phyloP scores from a whole-genome alignment of 2,797 vertebrate species.

The Meriones psammophilus region DNA sequence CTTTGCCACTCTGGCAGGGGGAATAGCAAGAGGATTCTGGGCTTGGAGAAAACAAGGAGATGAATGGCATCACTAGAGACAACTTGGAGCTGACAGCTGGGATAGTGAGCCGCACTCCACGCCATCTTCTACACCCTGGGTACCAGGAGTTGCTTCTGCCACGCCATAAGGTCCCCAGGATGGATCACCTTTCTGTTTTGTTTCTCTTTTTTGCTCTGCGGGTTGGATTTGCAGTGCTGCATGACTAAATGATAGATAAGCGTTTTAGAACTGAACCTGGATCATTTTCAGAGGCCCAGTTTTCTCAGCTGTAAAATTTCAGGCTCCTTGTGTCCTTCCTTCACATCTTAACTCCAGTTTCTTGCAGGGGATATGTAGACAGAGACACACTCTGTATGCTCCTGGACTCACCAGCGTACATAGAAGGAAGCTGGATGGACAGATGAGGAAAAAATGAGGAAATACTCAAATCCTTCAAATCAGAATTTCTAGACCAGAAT shows the following conservation, averaged over 20 bases:
- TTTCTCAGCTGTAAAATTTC: neutral
- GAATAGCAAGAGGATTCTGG: neutral
- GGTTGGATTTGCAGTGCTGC: neutral
- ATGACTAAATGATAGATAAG: neutral
- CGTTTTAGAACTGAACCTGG: neutral
- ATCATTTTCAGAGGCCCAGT: neutral
- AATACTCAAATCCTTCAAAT: constrained; percentile 18
- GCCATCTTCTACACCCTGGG: neutral
- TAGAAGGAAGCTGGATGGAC: neutral
- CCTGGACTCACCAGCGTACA: neutral
- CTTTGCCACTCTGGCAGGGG: neutral
- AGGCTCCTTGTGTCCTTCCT: neutral
- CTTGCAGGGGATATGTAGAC: neutral
- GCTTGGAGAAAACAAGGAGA: neutral
- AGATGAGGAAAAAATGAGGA: neutral
- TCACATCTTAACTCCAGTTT: neutral
- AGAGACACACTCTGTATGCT: neutral
- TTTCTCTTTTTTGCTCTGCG: neutral
- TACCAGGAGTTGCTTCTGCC: neutral
- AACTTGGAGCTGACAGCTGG: neutral
- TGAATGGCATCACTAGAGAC: neutral
- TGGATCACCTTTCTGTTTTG: neutral
- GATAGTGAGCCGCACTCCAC: neutral
- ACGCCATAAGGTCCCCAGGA: neutral
- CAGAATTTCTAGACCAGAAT: neutral